Percentiles rank a stretch among this genome's conserved stretches.
Evolutionary conservation across 2,113 vertebrate species (phyloP).

Genomic region (Rissa tridactyla): DNA sequence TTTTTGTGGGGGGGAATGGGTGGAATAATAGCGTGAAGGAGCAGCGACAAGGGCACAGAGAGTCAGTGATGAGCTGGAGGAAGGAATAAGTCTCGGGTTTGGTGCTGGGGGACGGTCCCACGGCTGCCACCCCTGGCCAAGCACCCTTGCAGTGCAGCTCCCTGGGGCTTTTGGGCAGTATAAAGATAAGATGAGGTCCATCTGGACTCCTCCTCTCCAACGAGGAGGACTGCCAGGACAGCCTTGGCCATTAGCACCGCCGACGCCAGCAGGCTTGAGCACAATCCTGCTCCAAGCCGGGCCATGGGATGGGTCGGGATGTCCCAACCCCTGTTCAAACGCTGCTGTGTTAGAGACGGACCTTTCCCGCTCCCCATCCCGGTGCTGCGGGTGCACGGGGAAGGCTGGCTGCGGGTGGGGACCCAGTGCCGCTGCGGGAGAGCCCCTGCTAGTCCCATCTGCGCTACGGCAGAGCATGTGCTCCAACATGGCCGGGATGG

Average conservation of each 20-base stretch:
- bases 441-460: neutral
- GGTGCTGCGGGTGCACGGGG: fast-evolving
- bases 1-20: neutral
- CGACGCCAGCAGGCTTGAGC: fast-evolving
- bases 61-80: neutral
- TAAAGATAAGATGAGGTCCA: neutral
- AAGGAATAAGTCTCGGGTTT: neutral
- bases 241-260: neutral
- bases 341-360: fast-evolving
- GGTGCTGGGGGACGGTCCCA: neutral
- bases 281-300: neutral
- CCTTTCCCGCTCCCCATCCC: fast-evolving
- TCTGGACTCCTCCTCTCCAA: neutral
- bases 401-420: neutral
- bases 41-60: neutral
- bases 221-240: neutral
- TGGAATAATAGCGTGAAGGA: neutral
- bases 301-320: fast-evolving
- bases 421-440: neutral
- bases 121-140: neutral
- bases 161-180: neutral
- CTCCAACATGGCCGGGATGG: neutral
- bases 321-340: neutral
- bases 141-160: neutral
- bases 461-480: neutral